Base-by-base conservation (phyloP, 2,113 vertebrate species). In the Microcebus lehilahytsara region DNA sequence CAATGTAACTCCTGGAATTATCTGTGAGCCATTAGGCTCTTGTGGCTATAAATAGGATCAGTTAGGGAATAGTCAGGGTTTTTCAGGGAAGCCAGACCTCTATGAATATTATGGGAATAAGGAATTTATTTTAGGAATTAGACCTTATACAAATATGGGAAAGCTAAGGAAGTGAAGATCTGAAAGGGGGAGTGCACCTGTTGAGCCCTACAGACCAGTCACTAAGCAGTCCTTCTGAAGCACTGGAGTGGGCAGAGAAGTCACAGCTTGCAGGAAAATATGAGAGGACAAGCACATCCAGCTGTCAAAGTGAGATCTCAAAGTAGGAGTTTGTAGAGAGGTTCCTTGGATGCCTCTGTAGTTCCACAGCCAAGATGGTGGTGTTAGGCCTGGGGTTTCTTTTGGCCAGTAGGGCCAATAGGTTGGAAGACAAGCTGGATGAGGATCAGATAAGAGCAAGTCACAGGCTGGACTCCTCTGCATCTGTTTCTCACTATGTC, bases 61-160 rank as follows among this genome's bases (percentile, higher is more conserved):
- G 40, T 46, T 67, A 80, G 80, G 25, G 22, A 20, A 14, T 10
- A 42, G 67, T 32, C 23, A 77, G 30, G n/a, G 16, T 77, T 93
- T 20, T 42, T 91, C 72, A 90, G 32, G 64, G 60, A 95, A 90
- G 53, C 13, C 58, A 95, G 71, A 86, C 17, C 16, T 42, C 40
- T 78, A 20, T 79, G 42, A 90, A 69, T 94, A 80, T 95, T 88
- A 84, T 74, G 37, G 64, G 8, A 92, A 72, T 79, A 74, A 79
- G 34, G 32, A n/a, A 56, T 72, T 96, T 85, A 32, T 77, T 93
- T 95, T 86, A 87, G 51, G 74, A 86, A 56, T 83, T 77, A 78
- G 37, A 71, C 6, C 10, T 80, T 37, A 49, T 34, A 56, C 10
- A 83, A 64, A 66, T 72, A 32, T 51, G 49, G 37, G 40, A 11